Conservation (phyloP, 2,113 vertebrate genomes). For the Rhipidura dahli region DNA sequence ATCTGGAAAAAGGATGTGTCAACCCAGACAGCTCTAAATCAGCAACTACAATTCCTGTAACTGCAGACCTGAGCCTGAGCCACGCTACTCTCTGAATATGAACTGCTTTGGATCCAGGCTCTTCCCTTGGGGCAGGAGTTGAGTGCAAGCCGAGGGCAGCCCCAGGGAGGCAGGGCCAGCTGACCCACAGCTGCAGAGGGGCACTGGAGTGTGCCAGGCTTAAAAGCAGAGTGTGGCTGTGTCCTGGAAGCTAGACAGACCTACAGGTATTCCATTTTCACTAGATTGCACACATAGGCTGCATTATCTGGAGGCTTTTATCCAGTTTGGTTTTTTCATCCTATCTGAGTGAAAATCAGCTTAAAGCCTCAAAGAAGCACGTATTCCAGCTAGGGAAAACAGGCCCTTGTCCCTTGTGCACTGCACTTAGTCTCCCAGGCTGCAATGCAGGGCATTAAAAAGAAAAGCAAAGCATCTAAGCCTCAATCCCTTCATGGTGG, state of each 20-base stretch:
- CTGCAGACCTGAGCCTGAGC: background rate
- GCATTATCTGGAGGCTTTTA: background rate
- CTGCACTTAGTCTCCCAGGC: background rate
- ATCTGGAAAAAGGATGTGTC: background rate
- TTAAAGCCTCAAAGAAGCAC: background rate
- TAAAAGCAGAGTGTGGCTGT: background rate
- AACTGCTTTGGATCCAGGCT: background rate
- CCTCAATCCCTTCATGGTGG: background rate
- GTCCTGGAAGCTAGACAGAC: background rate
- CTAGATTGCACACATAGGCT: background rate
- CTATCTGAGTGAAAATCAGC: background rate
- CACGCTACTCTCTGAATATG: background rate
- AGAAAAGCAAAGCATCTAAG: background rate
- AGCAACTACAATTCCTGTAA: background rate
- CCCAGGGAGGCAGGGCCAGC: background rate
- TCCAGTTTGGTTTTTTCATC: background rate
- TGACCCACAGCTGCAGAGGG: background rate
- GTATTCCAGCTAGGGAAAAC: background rate
- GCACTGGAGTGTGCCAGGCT: background rate
- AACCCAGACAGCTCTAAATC: background rate
- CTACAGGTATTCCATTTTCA: background rate
- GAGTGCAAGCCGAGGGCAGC: background rate
- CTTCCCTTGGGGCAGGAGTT: background rate
- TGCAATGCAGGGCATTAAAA: background rate
- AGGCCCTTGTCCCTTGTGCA: background rate